Conservation (phyloP, 2,113 vertebrate species). For the Perccottus glenii region DNA sequence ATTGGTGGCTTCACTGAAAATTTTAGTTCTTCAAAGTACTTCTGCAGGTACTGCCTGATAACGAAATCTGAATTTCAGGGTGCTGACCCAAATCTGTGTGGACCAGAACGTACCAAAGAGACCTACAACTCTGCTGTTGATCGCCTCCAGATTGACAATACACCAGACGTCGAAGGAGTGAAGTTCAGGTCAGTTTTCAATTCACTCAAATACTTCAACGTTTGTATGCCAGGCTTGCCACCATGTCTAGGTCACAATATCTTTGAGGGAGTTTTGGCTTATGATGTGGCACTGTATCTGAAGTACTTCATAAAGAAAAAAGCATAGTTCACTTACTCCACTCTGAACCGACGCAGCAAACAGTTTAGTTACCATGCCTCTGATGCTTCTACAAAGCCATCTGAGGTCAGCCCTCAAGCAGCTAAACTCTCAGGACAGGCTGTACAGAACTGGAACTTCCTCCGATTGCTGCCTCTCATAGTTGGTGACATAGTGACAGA, state of each 20-base stretch:
- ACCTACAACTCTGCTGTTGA: slow-evolving; percentile 4
- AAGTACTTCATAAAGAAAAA: slow-evolving; percentile 44
- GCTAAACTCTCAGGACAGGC: slow-evolving; percentile 14
- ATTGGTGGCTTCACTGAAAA: slow-evolving; percentile 36
- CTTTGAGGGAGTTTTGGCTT: slow-evolving; percentile 41
- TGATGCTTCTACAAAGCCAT: slow-evolving; percentile 18
- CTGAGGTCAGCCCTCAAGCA: slow-evolving; percentile 7
- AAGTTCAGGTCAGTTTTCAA: slow-evolving; percentile 43
- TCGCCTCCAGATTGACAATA: slow-evolving; percentile 12
- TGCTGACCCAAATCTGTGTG: slow-evolving; percentile 17
- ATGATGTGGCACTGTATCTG: slow-evolving; percentile 40
- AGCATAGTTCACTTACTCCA: slow-evolving; percentile 29
- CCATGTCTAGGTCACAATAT: slow-evolving; percentile 44
- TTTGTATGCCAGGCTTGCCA: slow-evolving; percentile 41
- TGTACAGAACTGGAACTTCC: slow-evolving; percentile 11
- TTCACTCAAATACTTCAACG: slow-evolving; percentile 30
- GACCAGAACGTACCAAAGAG: neutral
- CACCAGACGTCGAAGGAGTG: slow-evolving; percentile 26
- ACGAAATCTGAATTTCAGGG: slow-evolving; percentile 3
- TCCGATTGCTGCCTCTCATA: slow-evolving; percentile 12
- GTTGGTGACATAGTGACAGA: slow-evolving; percentile 23
- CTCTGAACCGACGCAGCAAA: slow-evolving; percentile 33
- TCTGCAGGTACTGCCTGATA: slow-evolving; percentile 17
- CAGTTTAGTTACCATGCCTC: slow-evolving; percentile 36
- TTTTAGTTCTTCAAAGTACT: slow-evolving; percentile 10